Percentiles rank a stretch among this genome's conserved stretches.
Conservation (phyloP, 2,797 vertebrate genomes). For the Lepidocolaptes lacrymiger region DNA sequence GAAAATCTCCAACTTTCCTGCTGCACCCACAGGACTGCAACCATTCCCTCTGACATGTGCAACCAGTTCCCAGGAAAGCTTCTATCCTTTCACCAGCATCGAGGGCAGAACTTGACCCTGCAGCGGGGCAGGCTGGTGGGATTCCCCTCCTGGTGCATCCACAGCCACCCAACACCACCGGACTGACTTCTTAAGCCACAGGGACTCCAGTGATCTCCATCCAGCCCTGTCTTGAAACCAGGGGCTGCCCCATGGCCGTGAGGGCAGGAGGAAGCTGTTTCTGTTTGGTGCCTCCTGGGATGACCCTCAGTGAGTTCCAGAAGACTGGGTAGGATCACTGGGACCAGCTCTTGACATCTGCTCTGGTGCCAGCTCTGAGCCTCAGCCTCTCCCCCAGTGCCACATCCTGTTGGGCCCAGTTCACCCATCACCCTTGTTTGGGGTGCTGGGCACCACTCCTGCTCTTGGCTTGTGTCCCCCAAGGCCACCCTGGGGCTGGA, state of each 20-base stretch:
- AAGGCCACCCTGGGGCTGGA: not conserved
- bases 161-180: not conserved
- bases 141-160: not conserved
- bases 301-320: not conserved
- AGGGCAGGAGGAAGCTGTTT: not conserved
- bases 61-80: not conserved
- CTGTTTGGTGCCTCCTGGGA: not conserved
- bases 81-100: not conserved
- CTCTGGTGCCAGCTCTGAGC: not conserved
- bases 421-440: not conserved
- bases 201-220: not conserved
- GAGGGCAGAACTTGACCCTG: not conserved
- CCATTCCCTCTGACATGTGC: not conserved
- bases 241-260: not conserved
- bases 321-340: not conserved
- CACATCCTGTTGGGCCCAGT: not conserved
- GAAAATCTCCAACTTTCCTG: not conserved
- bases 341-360: not conserved
- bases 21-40: not conserved
- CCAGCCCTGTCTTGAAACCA: not conserved
- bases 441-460: not conserved
- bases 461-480: not conserved
- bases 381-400: not conserved
- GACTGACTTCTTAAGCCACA: not conserved
- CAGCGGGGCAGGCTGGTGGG: not conserved